These are phyloP conservation scores for Diadromus collaris DNA, from an alignment of 2,888 invertebrate genomes.

Conservation along the genomic window DNA sequence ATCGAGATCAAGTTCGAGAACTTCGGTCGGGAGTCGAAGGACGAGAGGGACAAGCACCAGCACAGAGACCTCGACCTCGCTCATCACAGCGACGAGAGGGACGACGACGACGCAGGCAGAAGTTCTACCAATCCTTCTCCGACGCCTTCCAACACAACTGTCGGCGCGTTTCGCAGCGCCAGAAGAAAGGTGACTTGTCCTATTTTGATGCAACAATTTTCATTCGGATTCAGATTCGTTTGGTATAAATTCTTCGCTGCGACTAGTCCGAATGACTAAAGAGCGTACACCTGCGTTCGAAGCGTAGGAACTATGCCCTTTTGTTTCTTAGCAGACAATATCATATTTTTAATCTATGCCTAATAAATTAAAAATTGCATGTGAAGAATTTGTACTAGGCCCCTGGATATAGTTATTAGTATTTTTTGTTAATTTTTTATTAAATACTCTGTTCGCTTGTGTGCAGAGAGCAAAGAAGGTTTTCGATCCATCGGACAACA, in stretches of 20 bases:
- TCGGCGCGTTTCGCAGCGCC: conserved; percentile 76
- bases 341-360: background rate
- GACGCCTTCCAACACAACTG: conserved; percentile 75
- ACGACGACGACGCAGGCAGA: conserved; percentile 82
- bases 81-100: conserved; percentile 75
- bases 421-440: background rate
- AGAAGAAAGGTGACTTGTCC: conserved; percentile 74
- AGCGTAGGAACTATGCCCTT: background rate
- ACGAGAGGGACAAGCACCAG: conserved; percentile 66
- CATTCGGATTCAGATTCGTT: background rate
- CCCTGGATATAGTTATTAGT: background rate
- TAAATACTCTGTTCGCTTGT: conserved; percentile 18
- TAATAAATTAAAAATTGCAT: background rate
- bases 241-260: no score
- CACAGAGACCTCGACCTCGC: conserved; percentile 46
- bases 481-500: conserved; percentile 92
- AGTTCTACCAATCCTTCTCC: conserved; percentile 79
- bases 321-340: background rate
- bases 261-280: no score
- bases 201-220: background rate
- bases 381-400: background rate
- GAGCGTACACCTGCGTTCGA: background rate
- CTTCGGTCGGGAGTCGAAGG: conserved; percentile 68
- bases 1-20: conserved; percentile 77
- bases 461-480: conserved; percentile 89